Base-by-base conservation (phyloP, 1,140 invertebrate species). In the Eurosta solidaginis region DNA sequence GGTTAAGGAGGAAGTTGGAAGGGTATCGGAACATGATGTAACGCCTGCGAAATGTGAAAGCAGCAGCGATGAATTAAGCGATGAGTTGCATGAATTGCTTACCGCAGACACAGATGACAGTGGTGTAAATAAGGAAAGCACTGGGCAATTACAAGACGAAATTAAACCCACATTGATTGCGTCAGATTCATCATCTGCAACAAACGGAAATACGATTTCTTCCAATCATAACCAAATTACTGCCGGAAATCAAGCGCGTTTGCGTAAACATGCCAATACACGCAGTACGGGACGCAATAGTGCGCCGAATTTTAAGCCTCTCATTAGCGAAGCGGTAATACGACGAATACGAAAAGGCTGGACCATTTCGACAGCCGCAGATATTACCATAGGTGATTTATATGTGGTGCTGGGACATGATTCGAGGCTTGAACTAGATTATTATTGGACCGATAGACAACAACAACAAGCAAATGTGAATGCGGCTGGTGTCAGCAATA, bases 351-450 rank as follows among this genome's bases (percentile, higher is more conserved):
- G 91, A 79, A 90, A 91, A 74, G 96, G 96, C 2, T 97, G 96
- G 95, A 96, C 93, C 59, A 82, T 91, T 1, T 89, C 91, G 12
- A 93, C 93, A 85, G 91, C 92, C 6, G 93, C 93, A 20, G 92
- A 92, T 36, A 90, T 97, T 40, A 96, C 94, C 40, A 91, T 97
- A 52, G 96, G 96, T 0, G 95, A 98, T 89, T 86, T 97, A n/a
- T 97, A 96, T 89, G 89, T 97, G 78, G 96, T 96, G 92, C 93
- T 95, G 88, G 95, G 95, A 12, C 90, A 91, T 74, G 93, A 95
- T 80, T 93, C 93, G 0, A 95, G 93, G 88, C 86, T 97, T 25
- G 90, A 92, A 79, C 87, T 97, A 52, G 94, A 96, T 86, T 97
- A 97, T 88, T 93, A 93, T 89, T 97, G 94, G 94, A 89, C 90